Percentiles rank a stretch among this genome's conserved stretches.
These are phyloP conservation scores for Bambusicola thoracicus DNA, from an alignment of 2,113 vertebrate species.

Conservation along the genomic window DNA sequence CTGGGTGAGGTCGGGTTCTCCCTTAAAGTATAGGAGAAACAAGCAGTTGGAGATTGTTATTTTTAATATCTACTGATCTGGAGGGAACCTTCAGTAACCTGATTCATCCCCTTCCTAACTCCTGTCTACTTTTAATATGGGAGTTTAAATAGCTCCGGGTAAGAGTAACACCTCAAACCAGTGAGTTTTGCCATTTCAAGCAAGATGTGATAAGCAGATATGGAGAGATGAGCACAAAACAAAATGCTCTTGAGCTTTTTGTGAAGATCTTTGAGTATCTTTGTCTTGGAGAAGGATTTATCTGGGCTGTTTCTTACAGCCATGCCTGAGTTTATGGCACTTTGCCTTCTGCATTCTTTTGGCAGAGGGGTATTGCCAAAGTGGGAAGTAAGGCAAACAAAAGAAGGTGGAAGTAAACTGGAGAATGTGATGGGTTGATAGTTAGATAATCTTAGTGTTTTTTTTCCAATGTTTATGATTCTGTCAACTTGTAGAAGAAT, in stretches of 20 bases:
- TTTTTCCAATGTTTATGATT: too few relatives aligned
- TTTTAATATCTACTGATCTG: neutral
- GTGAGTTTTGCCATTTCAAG: neutral
- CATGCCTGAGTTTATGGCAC: neutral
- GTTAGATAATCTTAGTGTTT: too few relatives aligned
- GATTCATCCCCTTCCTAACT: neutral
- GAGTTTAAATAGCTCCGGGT: too few relatives aligned
- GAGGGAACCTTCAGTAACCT: neutral
- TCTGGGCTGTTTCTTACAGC: neutral
- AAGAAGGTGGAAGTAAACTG: neutral
- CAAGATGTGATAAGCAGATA: neutral
- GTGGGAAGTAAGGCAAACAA: neutral
- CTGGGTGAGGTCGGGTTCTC: neutral
- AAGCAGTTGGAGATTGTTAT: neutral
- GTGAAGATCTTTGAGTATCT: neutral
- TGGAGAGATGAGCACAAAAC: neutral
- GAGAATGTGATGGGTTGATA: neutral
- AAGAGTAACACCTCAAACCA: neutral
- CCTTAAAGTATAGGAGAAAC: neutral
- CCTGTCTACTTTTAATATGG: neutral
- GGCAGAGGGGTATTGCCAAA: neutral
- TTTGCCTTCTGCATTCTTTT: neutral
- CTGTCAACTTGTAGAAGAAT: neutral
- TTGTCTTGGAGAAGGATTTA: neutral
- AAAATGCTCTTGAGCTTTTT: neutral